These are phyloP conservation scores for Agrilus biguttatus DNA, from an alignment of 2,888 invertebrate species.

Conservation along the genomic window DNA sequence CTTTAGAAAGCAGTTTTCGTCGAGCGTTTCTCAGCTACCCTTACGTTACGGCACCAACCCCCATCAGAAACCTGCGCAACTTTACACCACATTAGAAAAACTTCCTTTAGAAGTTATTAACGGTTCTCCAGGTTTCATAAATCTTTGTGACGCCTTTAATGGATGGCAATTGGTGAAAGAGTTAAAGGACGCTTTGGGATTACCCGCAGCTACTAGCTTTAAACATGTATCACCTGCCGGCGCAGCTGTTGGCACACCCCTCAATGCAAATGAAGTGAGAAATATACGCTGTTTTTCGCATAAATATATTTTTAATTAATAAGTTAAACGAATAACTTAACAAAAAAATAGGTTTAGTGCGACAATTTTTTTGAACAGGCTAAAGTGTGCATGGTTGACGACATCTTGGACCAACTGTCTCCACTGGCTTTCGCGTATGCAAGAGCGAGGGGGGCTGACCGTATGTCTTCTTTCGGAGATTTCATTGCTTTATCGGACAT, in stretches of 20 bases:
- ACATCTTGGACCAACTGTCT: conserved; percentile 55
- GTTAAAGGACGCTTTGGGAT: conserved; percentile 56
- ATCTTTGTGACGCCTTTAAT: conserved; percentile 92
- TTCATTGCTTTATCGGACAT: conserved; percentile 86
- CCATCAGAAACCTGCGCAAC: conserved; percentile 91
- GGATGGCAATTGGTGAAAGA: conserved; percentile 94
- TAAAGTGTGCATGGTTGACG: conserved; percentile 85
- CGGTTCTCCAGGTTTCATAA: conserved; percentile 94
- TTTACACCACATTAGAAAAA: conserved; percentile 64
- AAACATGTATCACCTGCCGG: conserved; percentile 98
- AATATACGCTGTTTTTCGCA: not conserved
- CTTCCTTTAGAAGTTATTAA: conserved; percentile 82
- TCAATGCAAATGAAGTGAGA: conserved; percentile 50
- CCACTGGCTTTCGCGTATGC: conserved; percentile 88
- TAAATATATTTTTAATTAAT: too few species aligned
- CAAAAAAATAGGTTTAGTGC: too few species aligned
- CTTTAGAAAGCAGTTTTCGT: conserved; percentile 80
- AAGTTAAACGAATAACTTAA: not conserved
- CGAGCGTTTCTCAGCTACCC: conserved; percentile 62
- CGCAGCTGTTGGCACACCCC: conserved; percentile 78
- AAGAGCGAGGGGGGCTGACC: conserved; percentile 89
- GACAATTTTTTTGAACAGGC: conserved; percentile 39
- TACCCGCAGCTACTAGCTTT: conserved; percentile 92
- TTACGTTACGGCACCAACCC: conserved; percentile 96
- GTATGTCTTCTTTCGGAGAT: conserved; percentile 99